Conservation (phyloP, 2,888 invertebrate species). For the Mythimna ferrago region DNA sequence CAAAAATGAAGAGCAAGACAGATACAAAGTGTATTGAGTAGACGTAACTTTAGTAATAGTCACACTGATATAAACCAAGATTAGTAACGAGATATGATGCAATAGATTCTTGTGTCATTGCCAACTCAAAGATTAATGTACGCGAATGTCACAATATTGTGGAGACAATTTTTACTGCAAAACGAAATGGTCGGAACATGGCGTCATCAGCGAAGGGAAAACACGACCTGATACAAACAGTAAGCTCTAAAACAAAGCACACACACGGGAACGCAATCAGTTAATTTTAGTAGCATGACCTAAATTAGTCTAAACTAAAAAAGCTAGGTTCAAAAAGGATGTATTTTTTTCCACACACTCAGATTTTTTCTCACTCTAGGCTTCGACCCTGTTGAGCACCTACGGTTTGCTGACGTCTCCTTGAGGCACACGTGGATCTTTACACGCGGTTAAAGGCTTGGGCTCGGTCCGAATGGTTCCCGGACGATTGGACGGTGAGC, state of each 20-base stretch:
- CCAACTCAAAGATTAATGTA: slow-evolving; percentile 68
- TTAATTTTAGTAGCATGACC: slow-evolving; percentile 30
- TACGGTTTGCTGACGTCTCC: too few relatives aligned
- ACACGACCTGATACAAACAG: slow-evolving; percentile 12
- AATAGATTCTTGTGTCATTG: slow-evolving; percentile 73
- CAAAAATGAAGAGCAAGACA: slow-evolving; percentile 16
- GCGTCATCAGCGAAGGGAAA: slow-evolving; percentile 24
- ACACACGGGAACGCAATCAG: slow-evolving; percentile 12
- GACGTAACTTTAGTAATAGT: slow-evolving; percentile 22
- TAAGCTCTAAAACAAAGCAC: slow-evolving; percentile 24
- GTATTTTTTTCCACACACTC: too few relatives aligned
- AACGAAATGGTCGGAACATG: slow-evolving; percentile 37
- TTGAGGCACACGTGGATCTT: too few relatives aligned
- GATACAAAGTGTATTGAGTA: slow-evolving; percentile 29
- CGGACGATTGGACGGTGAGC: too few relatives aligned
- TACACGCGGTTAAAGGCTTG: too few relatives aligned
- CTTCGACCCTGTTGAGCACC: too few relatives aligned
- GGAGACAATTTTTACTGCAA: slow-evolving; percentile 51
- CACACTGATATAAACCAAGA: slow-evolving; percentile 45
- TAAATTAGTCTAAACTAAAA: slow-evolving; percentile 19
- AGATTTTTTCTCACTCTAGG: too few relatives aligned
- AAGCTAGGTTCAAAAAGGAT: neutral
- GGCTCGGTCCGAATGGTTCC: too few relatives aligned
- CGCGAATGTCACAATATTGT: slow-evolving; percentile 63
- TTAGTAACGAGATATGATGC: slow-evolving; percentile 64